phyloP scores from a whole-genome alignment of 2,113 vertebrate species.

The Sebastes fasciatus region DNA sequence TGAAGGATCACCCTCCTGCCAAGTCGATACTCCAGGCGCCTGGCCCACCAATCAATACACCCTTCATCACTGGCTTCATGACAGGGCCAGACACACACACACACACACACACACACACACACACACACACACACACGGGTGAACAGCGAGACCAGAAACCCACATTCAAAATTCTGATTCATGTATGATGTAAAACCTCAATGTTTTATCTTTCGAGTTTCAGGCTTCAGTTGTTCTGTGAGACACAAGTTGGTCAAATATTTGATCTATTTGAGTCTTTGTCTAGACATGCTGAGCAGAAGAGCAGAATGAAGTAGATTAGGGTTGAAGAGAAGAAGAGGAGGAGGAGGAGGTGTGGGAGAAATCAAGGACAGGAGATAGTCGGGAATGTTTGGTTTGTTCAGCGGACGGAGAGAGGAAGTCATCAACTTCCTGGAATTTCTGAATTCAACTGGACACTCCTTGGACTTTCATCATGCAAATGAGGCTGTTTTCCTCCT shows the following conservation, averaged over 20 bases:
- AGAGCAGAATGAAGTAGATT: background rate
- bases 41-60: conserved; percentile 76
- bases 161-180: conserved; percentile 17
- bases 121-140: conserved; percentile 14
- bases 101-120: conserved; percentile 15
- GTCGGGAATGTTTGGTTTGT: conserved; percentile 64
- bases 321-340: conserved; percentile 19
- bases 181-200: conserved; percentile 2
- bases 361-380: conserved; percentile 51
- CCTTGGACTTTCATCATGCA: conserved; percentile 56
- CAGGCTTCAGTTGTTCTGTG: no score
- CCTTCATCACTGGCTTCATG: conserved; percentile 77
- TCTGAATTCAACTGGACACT: conserved; percentile 60
- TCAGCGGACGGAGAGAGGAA: conserved; percentile 63
- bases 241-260: no score
- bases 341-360: conserved; percentile 40
- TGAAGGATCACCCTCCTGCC: conserved; percentile 77
- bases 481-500: conserved; percentile 25
- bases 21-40: conserved; percentile 79
- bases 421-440: conserved; percentile 75
- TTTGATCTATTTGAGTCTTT: no score
- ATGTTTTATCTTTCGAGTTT: background rate
- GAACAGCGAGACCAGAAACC: conserved; percentile 9
- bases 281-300: no score
- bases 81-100: conserved; percentile 40